phyloP scores from a whole-genome alignment of 2,888 invertebrate genomes.

The Coecobrya sp. region DNA sequence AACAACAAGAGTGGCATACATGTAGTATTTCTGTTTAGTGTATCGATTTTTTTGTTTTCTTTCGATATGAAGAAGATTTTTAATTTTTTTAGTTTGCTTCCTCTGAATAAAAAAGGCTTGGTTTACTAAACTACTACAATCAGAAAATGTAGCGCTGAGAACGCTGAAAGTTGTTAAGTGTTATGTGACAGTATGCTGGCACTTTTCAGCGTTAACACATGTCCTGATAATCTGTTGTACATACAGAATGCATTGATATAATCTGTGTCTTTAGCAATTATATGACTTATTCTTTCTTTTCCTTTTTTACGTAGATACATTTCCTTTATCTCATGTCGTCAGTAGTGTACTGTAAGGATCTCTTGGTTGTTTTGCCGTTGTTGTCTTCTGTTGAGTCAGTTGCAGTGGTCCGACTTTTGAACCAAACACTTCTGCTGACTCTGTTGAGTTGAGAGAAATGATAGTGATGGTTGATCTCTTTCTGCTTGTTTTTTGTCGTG shows the following conservation, averaged over 20 bases:
- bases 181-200: constrained; percentile 11
- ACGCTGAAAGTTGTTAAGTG: not conserved
- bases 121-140: not conserved
- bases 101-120: not conserved
- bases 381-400: not conserved
- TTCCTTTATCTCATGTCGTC: constrained; percentile 23
- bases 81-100: not conserved
- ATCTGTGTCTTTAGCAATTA: constrained; percentile 20
- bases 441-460: constrained; percentile 1
- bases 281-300: not conserved
- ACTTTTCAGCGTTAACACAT: constrained; percentile 2
- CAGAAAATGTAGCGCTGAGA: not conserved
- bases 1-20: not conserved
- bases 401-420: constrained; percentile 46
- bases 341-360: constrained; percentile 3
- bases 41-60: constrained; percentile 25
- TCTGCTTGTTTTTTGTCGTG: constrained; percentile 33
- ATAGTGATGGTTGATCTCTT: constrained; percentile 62
- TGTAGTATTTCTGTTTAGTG: not conserved
- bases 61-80: not conserved
- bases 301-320: not conserved
- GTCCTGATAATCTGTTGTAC: not conserved
- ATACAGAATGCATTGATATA: constrained; percentile 36
- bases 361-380: not conserved
- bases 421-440: constrained; percentile 51